Base-by-base conservation (phyloP, 2,113 vertebrate species). In the Verasper variegatus region DNA sequence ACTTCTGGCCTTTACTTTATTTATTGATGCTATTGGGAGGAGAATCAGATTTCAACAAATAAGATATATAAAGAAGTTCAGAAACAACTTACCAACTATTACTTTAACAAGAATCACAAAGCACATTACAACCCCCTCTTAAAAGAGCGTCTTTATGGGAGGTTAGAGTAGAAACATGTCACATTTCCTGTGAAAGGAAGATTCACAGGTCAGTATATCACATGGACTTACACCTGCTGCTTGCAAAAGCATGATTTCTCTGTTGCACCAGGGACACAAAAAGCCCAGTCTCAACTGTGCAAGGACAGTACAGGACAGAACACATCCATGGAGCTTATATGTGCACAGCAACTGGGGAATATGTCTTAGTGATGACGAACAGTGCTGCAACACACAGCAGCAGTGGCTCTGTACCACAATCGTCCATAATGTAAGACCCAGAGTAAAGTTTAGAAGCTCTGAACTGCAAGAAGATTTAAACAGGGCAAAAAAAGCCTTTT, bases 171-270 rank as follows among this genome's bases (percentile, higher is more conserved):
- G 40, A 42, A 72, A 63, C 24, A 13, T 1, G 59, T 20, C 14
- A 58, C 27, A 59, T 24, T 42, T 42, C 11, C 12, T 42, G 11
- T 13, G 40, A 42, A 66, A 27, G 7, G 49, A 60, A 74, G 63
- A 20, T 27, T 67, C 60, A 71, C 13, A 68, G 23, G 31, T 64
- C 23, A 37, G 35, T 27, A n/a, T 12, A 45, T 31, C 31, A 17
- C 23, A 15, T 67, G 71, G 37, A 51, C 67, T 47, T 52, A 17
- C 63, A 70, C 3, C 37, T 61, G 42, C 69, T 78, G 31, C 37
- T 47, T 10, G n/a, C 55, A 37, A 24, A 18, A 55, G 35, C 40
- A 47, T 42, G 58, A 74, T 26, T 74, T 71, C 35, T 75, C 15
- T 20, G 40, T 79, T 78, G 40, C 27, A 27, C 11, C 0, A 1